Conservation (phyloP, 30 jellyfish, hydroid and myxozoan genomes). For the Pseudorhiza aurosa region DNA sequence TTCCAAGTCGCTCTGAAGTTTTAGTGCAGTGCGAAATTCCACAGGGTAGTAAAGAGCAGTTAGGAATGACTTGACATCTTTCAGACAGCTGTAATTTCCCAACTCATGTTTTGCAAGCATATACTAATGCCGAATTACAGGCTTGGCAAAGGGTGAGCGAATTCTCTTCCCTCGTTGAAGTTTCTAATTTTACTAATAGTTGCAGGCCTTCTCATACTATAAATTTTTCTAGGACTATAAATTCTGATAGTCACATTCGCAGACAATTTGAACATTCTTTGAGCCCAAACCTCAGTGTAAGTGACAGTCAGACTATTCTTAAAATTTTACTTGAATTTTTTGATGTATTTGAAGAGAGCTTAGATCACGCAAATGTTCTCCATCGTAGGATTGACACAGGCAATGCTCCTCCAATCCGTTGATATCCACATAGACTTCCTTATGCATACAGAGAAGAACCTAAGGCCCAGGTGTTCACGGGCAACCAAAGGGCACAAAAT, state of each 20-base stretch:
- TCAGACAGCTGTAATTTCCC: slow-evolving; percentile 10
- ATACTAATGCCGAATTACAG: slow-evolving; percentile 9
- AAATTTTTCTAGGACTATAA: slow-evolving; percentile 11
- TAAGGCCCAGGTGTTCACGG: slow-evolving; percentile 2
- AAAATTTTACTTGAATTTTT: slow-evolving; percentile 16
- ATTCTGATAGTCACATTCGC: background rate
- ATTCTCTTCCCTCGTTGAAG: slow-evolving; percentile 31
- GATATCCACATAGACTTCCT: slow-evolving; percentile 27
- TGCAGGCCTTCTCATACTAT: background rate
- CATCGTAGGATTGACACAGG: slow-evolving; percentile 18
- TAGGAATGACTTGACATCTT: slow-evolving; percentile 30
- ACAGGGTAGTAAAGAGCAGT: slow-evolving; percentile 31
- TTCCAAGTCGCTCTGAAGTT: slow-evolving; percentile 28
- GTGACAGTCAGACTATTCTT: slow-evolving; percentile 3
- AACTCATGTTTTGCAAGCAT: slow-evolving; percentile 16
- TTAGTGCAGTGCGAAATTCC: slow-evolving; percentile 35
- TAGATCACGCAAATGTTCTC: slow-evolving; percentile 29
- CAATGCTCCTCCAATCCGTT: slow-evolving; percentile 19
- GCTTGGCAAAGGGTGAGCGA: slow-evolving; percentile 20
- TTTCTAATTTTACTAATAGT: background rate
- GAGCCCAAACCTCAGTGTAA: slow-evolving; percentile 1
- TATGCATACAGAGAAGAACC: slow-evolving; percentile 13
- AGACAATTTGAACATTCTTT: background rate
- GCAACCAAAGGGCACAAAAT: no score
- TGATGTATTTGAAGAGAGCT: slow-evolving; percentile 34